phyloP scores from a whole-genome alignment of 2,888 invertebrate genomes.

The Acronicta leporina region DNA sequence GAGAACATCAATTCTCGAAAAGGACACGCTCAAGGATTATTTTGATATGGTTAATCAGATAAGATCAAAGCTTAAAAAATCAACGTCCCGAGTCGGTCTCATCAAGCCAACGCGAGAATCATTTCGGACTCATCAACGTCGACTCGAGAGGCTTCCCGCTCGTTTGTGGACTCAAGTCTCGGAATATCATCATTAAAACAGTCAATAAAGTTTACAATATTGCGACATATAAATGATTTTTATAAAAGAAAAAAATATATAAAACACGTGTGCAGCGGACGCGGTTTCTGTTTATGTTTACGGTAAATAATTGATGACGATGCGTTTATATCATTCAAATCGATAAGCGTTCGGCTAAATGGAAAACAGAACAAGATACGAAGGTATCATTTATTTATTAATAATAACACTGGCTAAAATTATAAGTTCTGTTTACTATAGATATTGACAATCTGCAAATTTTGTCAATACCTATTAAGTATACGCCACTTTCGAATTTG shows the following conservation, averaged over 20 bases:
- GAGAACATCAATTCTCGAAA: constrained; percentile 12
- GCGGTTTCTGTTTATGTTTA: constrained; percentile 25
- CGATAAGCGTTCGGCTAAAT: constrained; percentile 28
- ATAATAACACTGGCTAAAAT: constrained; percentile 17
- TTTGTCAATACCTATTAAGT: too few species aligned
- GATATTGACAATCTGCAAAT: constrained; percentile 21
- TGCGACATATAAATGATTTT: background rate
- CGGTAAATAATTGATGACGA: constrained; percentile 37
- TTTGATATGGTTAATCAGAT: constrained; percentile 72
- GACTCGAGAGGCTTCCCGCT: constrained; percentile 70
- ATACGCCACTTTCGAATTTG: too few species aligned
- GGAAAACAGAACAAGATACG: constrained; percentile 23
- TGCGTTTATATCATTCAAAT: constrained; percentile 19
- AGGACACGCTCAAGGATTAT: background rate
- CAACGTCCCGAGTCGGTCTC: constrained; percentile 78
- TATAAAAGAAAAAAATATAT: constrained; percentile 4
- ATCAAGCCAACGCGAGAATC: constrained; percentile 73
- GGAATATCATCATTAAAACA: constrained; percentile 88
- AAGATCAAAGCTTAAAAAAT: constrained; percentile 88
- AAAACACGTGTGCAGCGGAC: constrained; percentile 16
- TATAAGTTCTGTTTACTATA: constrained; percentile 12
- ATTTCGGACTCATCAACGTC: constrained; percentile 66
- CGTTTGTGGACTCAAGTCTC: constrained; percentile 87
- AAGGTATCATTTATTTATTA: constrained; percentile 18
- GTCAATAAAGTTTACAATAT: constrained; percentile 1